Percentiles rank a stretch among this genome's conserved stretches.
Conservation (phyloP, 2,113 vertebrate genomes). For the Siphamia tubifer region DNA sequence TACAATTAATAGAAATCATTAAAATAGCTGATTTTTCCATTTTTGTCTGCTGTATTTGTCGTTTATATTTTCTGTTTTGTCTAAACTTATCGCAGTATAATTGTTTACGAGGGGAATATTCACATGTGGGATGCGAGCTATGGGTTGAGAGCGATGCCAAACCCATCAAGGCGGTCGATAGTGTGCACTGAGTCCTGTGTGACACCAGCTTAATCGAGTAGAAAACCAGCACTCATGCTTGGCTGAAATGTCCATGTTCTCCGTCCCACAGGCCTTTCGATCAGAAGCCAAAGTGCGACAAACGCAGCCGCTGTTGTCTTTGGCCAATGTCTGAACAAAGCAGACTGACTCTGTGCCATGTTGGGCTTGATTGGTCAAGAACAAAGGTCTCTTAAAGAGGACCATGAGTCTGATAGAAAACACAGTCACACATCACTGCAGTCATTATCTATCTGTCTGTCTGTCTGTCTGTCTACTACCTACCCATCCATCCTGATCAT, state of each 20-base stretch:
- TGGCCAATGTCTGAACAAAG: slow-evolving; percentile 4
- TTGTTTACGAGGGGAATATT: too few relatives aligned
- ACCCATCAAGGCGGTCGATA: slow-evolving; percentile 23
- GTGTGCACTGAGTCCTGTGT: background rate
- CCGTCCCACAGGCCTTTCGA: slow-evolving; percentile 30
- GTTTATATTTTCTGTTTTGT: too few relatives aligned
- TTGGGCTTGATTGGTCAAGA: slow-evolving; percentile 1
- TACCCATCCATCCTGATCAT: too few relatives aligned
- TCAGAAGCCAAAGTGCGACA: slow-evolving; percentile 22
- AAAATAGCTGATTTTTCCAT: too few relatives aligned
- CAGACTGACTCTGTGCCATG: background rate
- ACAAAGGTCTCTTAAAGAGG: background rate
- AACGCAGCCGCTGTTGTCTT: background rate
- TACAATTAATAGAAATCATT: too few relatives aligned
- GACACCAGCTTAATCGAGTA: slow-evolving; percentile 51
- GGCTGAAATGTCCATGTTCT: slow-evolving; percentile 41
- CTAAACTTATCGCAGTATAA: too few relatives aligned
- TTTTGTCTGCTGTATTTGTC: too few relatives aligned
- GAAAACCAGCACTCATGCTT: slow-evolving; percentile 61
- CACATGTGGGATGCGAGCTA: background rate
- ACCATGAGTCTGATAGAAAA: background rate
- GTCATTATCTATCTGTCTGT: too few relatives aligned
- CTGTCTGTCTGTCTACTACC: too few relatives aligned
- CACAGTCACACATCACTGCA: background rate
- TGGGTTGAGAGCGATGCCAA: background rate